phyloP scores from a whole-genome alignment of 2,797 vertebrate genomes.

The Sus cebifrons region DNA sequence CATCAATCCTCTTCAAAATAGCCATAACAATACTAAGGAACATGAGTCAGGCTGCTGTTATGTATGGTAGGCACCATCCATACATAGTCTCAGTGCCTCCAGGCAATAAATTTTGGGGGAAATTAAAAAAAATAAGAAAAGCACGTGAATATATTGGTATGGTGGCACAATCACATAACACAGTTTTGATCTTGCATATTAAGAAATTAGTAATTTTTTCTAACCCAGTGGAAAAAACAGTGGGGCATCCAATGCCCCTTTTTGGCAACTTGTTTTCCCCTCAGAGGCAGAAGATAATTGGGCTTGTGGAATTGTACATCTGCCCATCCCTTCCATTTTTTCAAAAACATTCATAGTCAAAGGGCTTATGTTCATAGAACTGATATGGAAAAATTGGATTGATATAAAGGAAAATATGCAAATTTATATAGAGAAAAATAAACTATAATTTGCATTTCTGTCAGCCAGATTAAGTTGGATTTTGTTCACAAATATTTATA shows the following conservation, averaged over 20 bases:
- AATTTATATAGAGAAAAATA: constrained; percentile 52
- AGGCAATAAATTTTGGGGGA: not conserved
- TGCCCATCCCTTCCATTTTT: constrained; percentile 44
- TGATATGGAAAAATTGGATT: constrained; percentile 33
- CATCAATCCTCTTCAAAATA: constrained; percentile 51
- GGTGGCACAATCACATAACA: not conserved
- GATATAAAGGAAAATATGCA: not conserved
- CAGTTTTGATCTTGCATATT: not conserved
- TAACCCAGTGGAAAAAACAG: not conserved
- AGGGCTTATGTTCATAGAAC: constrained; percentile 11
- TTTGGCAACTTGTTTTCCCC: constrained; percentile 32
- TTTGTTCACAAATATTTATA: constrained; percentile 66
- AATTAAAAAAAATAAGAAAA: not conserved
- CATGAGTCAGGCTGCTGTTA: not conserved
- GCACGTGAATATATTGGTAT: not conserved
- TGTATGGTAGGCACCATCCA: not conserved
- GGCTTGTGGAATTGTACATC: constrained; percentile 41
- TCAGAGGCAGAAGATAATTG: constrained; percentile 56
- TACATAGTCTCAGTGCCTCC: not conserved
- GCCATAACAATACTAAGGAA: not conserved
- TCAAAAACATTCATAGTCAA: constrained; percentile 7
- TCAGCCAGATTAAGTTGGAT: not conserved
- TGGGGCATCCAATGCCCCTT: not conserved
- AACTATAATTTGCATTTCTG: constrained; percentile 1
- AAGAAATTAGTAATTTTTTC: constrained; percentile 44